phyloP scores from a whole-genome alignment of 2,888 invertebrate genomes.

The Gymnoscelis rufifasciata region DNA sequence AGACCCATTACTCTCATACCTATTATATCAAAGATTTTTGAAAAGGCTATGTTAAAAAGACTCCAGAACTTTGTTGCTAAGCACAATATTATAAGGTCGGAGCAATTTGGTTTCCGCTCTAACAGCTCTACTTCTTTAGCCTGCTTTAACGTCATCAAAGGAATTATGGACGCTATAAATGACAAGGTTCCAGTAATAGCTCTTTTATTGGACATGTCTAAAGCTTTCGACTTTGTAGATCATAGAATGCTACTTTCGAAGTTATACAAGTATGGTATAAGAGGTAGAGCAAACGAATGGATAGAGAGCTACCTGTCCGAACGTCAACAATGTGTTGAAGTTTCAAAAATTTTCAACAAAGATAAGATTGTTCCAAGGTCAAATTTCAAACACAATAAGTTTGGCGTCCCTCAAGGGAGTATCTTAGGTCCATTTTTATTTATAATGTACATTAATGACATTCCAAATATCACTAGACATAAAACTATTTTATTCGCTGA shows the following conservation, averaged over 20 bases:
- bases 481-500: not conserved
- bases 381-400: not conserved
- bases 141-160: constrained; percentile 2
- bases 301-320: not conserved
- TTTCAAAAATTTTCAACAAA: not conserved
- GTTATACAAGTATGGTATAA: not conserved
- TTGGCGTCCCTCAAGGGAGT: not conserved
- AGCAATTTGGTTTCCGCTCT: constrained; percentile 3
- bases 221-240: constrained; percentile 1
- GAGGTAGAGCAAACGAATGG: not conserved
- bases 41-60: constrained; percentile 3
- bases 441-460: not conserved
- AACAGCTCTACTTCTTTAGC: constrained; percentile 3
- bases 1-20: constrained; percentile 3
- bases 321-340: not conserved
- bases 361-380: not conserved
- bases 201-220: not conserved
- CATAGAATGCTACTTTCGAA: not conserved
- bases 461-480: not conserved
- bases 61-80: not conserved
- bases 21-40: constrained; percentile 4
- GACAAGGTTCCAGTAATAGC: not conserved
- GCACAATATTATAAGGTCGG: not conserved
- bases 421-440: not conserved
- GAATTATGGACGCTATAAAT: not conserved